Percentiles rank a stretch among this genome's conserved stretches.
These are phyloP conservation scores for Philaenus spumarius DNA, from an alignment of 1,140 invertebrate genomes.

Conservation along the genomic window DNA sequence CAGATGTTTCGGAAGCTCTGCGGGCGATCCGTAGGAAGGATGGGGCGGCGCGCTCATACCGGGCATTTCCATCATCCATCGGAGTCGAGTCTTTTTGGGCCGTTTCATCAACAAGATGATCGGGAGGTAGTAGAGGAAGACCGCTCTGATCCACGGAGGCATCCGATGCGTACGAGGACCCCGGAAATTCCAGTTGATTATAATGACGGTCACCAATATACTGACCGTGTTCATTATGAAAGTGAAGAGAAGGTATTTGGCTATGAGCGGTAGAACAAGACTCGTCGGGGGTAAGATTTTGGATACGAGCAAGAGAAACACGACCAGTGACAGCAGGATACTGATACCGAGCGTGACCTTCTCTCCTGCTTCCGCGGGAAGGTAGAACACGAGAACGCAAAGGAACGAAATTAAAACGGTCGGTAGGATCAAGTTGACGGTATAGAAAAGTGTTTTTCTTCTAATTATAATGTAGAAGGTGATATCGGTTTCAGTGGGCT, in stretches of 20 bases:
- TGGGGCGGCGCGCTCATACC: conserved; percentile 75
- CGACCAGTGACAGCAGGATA: conserved; percentile 97
- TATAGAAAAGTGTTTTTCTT: conserved; percentile 98
- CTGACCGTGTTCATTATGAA: conserved; percentile 99
- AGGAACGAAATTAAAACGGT: conserved; percentile 98
- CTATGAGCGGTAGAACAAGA: conserved; percentile 90
- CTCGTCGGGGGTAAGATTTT: conserved; percentile 99
- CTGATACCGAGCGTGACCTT: conserved; percentile 96
- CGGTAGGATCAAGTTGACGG: conserved; percentile 97
- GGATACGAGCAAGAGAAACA: conserved; percentile 96
- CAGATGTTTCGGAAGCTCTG: conserved; percentile 72
- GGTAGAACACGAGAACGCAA: conserved; percentile 96
- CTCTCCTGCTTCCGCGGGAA: conserved; percentile 92
- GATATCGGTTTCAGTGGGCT: conserved; percentile 90
- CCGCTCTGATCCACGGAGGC: conserved; percentile 88
- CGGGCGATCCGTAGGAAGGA: conserved; percentile 66
- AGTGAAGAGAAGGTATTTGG: conserved; percentile 97
- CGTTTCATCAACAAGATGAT: conserved; percentile 82
- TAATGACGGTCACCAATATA: conserved; percentile 97
- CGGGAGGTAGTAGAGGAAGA: conserved; percentile 91
- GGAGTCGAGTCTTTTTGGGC: conserved; percentile 81
- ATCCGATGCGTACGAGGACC: conserved; percentile 85
- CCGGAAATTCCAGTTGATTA: conserved; percentile 99
- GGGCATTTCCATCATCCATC: conserved; percentile 97
- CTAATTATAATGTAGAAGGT: conserved; percentile 96